Conservation (phyloP, 2,888 invertebrate species). For the Limnephilus marmoratus region DNA sequence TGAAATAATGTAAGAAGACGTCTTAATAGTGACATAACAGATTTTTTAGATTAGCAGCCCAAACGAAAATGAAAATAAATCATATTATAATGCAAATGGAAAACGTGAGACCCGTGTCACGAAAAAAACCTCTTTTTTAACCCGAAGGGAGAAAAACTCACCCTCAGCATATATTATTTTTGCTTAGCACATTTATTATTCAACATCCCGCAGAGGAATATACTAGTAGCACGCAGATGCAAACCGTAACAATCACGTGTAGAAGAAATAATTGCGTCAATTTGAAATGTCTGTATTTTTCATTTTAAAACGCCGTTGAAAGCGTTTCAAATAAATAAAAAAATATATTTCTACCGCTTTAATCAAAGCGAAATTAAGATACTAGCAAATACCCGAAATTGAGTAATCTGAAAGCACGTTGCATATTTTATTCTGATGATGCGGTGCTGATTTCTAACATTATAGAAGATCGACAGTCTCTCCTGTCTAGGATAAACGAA, state of each 20-base stretch:
- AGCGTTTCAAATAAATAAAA: not conserved
- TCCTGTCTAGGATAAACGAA: too few species aligned
- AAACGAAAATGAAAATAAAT: constrained; percentile 31
- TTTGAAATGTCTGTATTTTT: not conserved
- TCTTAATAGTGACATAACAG: not conserved
- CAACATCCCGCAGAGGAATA: not conserved
- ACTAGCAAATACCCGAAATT: too few species aligned
- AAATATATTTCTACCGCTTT: too few species aligned
- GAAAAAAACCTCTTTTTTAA: not conserved
- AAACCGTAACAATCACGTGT: not conserved
- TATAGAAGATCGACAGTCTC: too few species aligned
- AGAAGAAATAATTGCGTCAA: not conserved
- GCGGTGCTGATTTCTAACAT: too few species aligned
- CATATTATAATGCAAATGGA: constrained; percentile 49
- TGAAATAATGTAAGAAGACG: not conserved
- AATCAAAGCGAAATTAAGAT: too few species aligned
- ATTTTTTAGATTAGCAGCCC: not conserved
- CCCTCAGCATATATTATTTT: constrained; percentile 1
- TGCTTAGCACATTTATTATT: constrained; percentile 16
- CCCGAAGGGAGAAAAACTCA: not conserved
- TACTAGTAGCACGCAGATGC: not conserved
- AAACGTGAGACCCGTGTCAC: constrained; percentile 26
- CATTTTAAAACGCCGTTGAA: not conserved
- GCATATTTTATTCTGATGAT: too few species aligned
- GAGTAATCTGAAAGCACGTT: too few species aligned